Evolutionary conservation across 2,797 vertebrate species (phyloP).

Genomic region (Clarias laeviceps): DNA sequence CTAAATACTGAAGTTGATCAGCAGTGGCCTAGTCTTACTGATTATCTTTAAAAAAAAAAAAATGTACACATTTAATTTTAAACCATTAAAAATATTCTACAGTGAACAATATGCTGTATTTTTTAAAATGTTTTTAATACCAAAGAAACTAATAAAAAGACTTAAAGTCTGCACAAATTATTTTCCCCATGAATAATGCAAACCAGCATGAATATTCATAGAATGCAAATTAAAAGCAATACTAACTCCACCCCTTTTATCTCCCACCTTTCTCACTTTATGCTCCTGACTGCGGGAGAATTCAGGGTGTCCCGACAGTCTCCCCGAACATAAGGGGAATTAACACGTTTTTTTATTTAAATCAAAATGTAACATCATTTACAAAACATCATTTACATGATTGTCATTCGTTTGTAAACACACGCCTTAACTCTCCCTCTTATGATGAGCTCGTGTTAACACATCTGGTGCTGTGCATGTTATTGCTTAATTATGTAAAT

Average conservation of each 20-base stretch:
- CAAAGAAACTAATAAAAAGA: constrained; percentile 17
- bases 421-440: too few species aligned
- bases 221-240: not conserved
- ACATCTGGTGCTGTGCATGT: too few species aligned
- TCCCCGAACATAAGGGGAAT: too few species aligned
- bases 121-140: constrained; percentile 20
- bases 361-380: not conserved
- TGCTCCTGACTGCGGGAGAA: not conserved
- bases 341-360: too few species aligned
- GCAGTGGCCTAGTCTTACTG: not conserved
- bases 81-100: constrained; percentile 20
- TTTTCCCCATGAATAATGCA: constrained; percentile 17
- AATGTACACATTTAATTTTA: not conserved
- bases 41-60: not conserved
- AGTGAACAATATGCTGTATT: constrained; percentile 9
- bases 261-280: not conserved
- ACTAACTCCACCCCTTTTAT: constrained; percentile 1
- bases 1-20: constrained; percentile 4
- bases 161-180: not conserved
- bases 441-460: too few species aligned
- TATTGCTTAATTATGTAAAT: too few species aligned
- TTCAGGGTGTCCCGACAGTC: too few species aligned
- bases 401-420: too few species aligned
- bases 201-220: constrained; percentile 2
- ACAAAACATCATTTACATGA: too few species aligned